Conservation (phyloP, 2,888 invertebrate genomes). For the Platerodrilus igneus region DNA sequence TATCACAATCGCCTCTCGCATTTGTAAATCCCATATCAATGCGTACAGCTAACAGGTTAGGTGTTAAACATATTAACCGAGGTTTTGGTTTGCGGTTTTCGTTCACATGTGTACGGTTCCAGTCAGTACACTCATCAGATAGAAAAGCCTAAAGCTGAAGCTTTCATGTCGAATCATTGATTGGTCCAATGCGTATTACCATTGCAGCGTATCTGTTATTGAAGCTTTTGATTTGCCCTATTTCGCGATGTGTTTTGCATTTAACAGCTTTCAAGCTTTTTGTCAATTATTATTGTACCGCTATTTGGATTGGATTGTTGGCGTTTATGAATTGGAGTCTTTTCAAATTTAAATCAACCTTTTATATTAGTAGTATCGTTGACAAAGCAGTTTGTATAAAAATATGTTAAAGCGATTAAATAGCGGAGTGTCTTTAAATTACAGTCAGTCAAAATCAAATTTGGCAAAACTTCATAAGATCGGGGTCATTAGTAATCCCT, state of each 20-base stretch:
- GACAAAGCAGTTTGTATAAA: too few species aligned
- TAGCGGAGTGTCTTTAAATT: too few species aligned
- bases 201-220: conserved; percentile 41
- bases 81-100: conserved; percentile 40
- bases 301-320: too few species aligned
- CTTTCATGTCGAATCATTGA: conserved; percentile 9
- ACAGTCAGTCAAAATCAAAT: too few species aligned
- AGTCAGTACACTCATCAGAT: conserved; percentile 29
- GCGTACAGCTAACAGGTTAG: conserved; percentile 41
- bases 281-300: conserved; percentile 13
- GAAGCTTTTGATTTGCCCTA: conserved; percentile 40
- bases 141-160: conserved; percentile 12
- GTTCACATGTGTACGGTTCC: conserved; percentile 38
- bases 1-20: conserved; percentile 37
- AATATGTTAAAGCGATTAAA: too few species aligned
- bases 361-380: too few species aligned
- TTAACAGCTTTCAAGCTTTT: conserved; percentile 16
- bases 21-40: conserved; percentile 35
- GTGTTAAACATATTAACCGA: conserved; percentile 48
- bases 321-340: too few species aligned
- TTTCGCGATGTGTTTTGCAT: conserved; percentile 29
- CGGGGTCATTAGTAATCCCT: too few species aligned
- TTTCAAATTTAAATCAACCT: too few species aligned
- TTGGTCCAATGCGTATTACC: conserved; percentile 35
- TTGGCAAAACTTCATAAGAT: too few species aligned